Evolutionary conservation across 2,888 invertebrate genomes (phyloP).

Genomic region (Mesochorus sp.): DNA sequence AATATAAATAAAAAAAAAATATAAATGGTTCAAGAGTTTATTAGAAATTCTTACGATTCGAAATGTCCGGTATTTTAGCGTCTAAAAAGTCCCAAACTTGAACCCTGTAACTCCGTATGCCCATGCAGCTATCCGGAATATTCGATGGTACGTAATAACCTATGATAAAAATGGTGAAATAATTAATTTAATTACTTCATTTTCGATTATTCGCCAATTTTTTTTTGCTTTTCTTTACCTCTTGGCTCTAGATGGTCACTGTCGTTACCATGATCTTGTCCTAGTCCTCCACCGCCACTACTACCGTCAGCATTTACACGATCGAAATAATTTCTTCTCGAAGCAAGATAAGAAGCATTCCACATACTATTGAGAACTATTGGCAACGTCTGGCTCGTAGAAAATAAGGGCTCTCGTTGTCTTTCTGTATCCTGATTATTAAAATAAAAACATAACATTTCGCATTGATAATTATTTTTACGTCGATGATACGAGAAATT

Average conservation of each 20-base stretch:
- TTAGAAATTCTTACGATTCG: constrained; percentile 84
- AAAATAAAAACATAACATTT: no score
- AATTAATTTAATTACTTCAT: neutral
- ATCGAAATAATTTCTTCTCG: neutral
- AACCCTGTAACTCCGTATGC: constrained; percentile 87
- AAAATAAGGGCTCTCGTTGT: no score
- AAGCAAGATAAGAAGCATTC: neutral
- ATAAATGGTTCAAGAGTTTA: neutral
- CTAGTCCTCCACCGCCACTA: constrained; percentile 59
- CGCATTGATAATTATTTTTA: no score
- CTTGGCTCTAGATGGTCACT: constrained; percentile 75
- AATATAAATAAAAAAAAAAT: constrained; percentile 67
- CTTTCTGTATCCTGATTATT: no score
- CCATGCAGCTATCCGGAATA: constrained; percentile 70
- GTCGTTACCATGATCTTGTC: constrained; percentile 74
- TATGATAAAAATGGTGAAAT: constrained; percentile 28
- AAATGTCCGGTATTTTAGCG: constrained; percentile 88
- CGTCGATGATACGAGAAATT: no score
- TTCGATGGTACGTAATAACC: constrained; percentile 72
- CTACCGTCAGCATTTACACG: constrained; percentile 53
- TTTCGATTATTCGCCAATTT: neutral
- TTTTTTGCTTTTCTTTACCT: constrained; percentile 66
- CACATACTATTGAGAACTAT: constrained; percentile 8
- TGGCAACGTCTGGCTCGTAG: no score
- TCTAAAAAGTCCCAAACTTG: constrained; percentile 93